A percentile compares a stretch with the other conserved stretches of the same genome.
Conservation (phyloP, 2,888 invertebrate genomes). For the Macaria liturata region DNA sequence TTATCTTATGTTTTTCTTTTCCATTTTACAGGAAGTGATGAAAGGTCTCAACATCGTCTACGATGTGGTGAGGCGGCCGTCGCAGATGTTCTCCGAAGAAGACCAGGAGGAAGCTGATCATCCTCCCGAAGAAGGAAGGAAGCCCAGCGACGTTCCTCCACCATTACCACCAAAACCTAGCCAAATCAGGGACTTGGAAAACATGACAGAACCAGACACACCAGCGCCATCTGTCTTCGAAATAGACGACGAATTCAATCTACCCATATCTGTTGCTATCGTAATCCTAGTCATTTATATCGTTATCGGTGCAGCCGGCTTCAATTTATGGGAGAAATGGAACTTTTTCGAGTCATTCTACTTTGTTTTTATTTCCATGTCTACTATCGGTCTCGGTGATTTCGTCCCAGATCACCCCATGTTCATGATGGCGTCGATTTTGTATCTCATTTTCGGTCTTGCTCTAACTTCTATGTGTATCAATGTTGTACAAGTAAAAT, state of each 20-base stretch:
- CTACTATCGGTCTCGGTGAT: slow-evolving; percentile 98
- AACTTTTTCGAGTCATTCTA: slow-evolving; percentile 97
- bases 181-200: slow-evolving; percentile 54
- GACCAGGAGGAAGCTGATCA: slow-evolving; percentile 49
- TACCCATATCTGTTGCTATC: slow-evolving; percentile 95
- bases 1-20: neutral
- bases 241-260: slow-evolving; percentile 96
- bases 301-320: slow-evolving; percentile 92
- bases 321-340: slow-evolving; percentile 92
- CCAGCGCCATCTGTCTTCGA: slow-evolving; percentile 91
- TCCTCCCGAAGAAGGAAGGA: slow-evolving; percentile 54
- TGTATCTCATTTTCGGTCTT: slow-evolving; percentile 96
- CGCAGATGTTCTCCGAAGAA: slow-evolving; percentile 84
- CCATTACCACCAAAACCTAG: slow-evolving; percentile 73
- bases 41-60: slow-evolving; percentile 92
- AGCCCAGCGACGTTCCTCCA: slow-evolving; percentile 69
- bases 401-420: slow-evolving; percentile 94
- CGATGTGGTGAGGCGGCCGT: slow-evolving; percentile 90
- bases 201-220: slow-evolving; percentile 86
- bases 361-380: slow-evolving; percentile 98
- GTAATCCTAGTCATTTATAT: slow-evolving; percentile 93
- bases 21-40: slow-evolving; percentile 87
- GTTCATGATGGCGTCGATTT: slow-evolving; percentile 95
- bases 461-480: slow-evolving; percentile 98
- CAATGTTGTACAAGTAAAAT: slow-evolving; percentile 94